Evolutionary conservation across 2,888 invertebrate species (phyloP).

Genomic region (Megalurothrips usitatus): DNA sequence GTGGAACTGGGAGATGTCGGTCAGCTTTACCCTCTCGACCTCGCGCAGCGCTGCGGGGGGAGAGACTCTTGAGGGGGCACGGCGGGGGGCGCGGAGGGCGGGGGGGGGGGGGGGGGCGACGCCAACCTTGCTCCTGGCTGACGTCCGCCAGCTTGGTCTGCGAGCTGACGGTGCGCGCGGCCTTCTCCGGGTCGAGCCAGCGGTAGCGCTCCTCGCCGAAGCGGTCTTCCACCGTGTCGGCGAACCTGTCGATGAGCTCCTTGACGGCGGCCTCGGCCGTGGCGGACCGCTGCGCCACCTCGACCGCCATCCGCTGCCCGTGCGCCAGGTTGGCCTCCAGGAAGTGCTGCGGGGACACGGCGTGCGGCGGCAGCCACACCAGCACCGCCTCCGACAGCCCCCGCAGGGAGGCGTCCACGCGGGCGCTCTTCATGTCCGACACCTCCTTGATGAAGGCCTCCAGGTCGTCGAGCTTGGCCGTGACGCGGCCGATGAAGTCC

Average conservation of each 20-base stretch:
- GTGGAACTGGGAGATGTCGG: constrained; percentile 57
- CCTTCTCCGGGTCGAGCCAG: constrained; percentile 35
- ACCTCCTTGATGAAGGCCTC: constrained; percentile 64
- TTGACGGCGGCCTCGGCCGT: constrained; percentile 71
- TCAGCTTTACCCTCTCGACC: constrained; percentile 56
- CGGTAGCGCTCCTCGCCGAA: constrained; percentile 49
- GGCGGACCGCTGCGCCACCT: constrained; percentile 57
- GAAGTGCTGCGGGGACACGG: constrained; percentile 59
- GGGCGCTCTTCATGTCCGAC: constrained; percentile 68
- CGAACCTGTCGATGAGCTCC: constrained; percentile 71
- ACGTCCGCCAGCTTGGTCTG: constrained; percentile 11
- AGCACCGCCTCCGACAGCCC: constrained; percentile 59
- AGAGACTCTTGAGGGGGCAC: background rate
- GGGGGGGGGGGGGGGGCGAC: no score
- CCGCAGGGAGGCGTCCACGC: constrained; percentile 64
- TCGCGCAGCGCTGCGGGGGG: constrained; percentile 55
- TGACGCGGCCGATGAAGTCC: constrained; percentile 57
- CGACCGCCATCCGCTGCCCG: constrained; percentile 49
- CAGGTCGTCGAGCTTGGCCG: constrained; percentile 56
- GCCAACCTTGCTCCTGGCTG: background rate
- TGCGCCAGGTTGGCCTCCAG: constrained; percentile 59
- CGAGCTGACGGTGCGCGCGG: background rate
- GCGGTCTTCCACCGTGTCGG: constrained; percentile 58
- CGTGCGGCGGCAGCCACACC: constrained; percentile 57
- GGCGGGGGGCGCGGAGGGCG: no score